These are phyloP conservation scores for Hirtodrosophila histrioides DNA, from an alignment of 2,888 invertebrate species.

Conservation along the genomic window DNA sequence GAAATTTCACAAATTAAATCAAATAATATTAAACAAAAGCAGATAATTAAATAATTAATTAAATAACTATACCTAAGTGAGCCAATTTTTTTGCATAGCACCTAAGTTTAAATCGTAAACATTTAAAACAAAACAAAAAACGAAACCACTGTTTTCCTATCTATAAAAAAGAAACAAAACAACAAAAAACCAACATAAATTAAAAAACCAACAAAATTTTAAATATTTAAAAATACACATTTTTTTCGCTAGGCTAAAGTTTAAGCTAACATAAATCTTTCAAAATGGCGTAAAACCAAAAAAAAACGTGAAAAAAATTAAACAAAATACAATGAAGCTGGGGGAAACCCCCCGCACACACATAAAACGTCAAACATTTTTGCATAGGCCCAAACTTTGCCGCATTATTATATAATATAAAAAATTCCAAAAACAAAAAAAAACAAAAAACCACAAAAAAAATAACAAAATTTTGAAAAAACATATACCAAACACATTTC, in stretches of 20 bases:
- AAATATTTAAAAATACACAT: constrained; percentile 44
- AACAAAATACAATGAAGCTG: constrained; percentile 15
- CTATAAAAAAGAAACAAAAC: constrained; percentile 41
- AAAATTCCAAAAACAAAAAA: constrained; percentile 22
- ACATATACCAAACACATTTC: constrained; percentile 72
- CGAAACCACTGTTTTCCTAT: constrained; percentile 70
- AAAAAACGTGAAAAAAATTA: constrained; percentile 23
- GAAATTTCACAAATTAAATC: constrained; percentile 56
- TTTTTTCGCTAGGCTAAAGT: constrained; percentile 70
- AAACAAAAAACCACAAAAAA: constrained; percentile 29
- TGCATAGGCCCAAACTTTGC: constrained; percentile 73
- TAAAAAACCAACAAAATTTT: constrained; percentile 43
- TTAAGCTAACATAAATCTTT: constrained; percentile 49
- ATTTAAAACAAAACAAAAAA: too few species aligned
- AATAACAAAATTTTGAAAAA: too few species aligned
- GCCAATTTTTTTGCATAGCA: constrained; percentile 73
- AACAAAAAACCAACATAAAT: constrained; percentile 35
- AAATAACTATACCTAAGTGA: constrained; percentile 52
- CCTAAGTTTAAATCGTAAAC: constrained; percentile 66
- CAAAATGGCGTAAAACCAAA: constrained; percentile 51
- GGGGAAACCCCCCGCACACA: constrained; percentile 23
- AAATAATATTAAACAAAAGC: constrained; percentile 27
- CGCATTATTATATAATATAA: constrained; percentile 70
- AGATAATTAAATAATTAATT: constrained; percentile 25
- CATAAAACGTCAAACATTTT: constrained; percentile 48